Conservation (phyloP, 2,797 vertebrate species). For the Cetoscarus ocellatus region DNA sequence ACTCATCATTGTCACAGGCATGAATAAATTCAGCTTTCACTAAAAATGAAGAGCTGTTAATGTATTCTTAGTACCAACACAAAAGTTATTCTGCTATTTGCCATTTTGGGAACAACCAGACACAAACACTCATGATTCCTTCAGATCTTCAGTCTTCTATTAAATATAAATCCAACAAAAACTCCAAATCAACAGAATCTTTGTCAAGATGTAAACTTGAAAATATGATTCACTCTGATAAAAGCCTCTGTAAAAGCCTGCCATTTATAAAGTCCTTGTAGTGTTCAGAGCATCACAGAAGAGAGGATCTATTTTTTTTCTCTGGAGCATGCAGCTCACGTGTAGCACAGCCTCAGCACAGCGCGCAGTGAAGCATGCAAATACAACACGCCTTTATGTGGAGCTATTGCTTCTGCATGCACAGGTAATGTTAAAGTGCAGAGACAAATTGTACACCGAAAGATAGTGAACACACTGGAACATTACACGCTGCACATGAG, state of each 20-base stretch:
- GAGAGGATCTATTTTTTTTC: background rate
- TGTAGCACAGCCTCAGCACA: background rate
- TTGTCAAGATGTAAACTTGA: constrained; percentile 18
- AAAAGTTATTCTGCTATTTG: no score
- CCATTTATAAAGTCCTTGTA: constrained; percentile 16
- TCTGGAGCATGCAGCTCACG: constrained; percentile 18
- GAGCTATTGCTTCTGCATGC: background rate
- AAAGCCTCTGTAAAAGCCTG: constrained; percentile 9
- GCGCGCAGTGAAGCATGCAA: background rate
- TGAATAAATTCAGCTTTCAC: no score
- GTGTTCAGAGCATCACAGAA: background rate
- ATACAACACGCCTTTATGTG: constrained; percentile 9
- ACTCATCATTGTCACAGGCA: no score
- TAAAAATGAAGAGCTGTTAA: no score
- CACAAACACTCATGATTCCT: background rate
- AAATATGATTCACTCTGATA: background rate
- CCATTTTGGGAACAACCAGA: no score
- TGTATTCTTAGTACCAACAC: no score
- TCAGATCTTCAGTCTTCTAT: background rate
- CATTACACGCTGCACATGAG: constrained; percentile 21
- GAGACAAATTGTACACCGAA: no score
- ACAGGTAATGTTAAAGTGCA: background rate
- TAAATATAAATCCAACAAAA: constrained; percentile 11
- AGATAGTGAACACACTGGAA: background rate
- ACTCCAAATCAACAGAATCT: background rate